Percentiles rank a stretch among this genome's conserved stretches.
phyloP scores from a whole-genome alignment of 1,140 invertebrate species.

The Antheraea pernyi region DNA sequence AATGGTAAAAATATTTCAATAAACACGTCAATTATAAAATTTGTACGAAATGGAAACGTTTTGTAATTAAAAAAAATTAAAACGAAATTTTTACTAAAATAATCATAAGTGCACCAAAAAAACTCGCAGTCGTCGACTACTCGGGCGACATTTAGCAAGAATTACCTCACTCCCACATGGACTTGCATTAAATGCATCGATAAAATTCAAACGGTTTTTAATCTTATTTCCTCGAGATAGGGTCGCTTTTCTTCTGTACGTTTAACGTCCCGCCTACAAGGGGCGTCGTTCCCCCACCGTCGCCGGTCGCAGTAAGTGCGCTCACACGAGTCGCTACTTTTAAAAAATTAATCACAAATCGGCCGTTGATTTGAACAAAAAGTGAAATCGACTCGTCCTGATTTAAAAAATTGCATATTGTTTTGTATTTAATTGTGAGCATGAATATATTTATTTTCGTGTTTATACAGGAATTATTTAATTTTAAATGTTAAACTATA shows the following conservation, averaged over 20 bases:
- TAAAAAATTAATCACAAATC: slow-evolving; percentile 73
- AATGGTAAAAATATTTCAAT: no score
- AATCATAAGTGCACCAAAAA: slow-evolving; percentile 5
- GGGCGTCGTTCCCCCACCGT: slow-evolving; percentile 67
- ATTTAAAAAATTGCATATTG: slow-evolving; percentile 29
- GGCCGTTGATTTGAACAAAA: slow-evolving; percentile 62
- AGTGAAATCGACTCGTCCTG: slow-evolving; percentile 45
- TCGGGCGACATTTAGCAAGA: slow-evolving; percentile 63
- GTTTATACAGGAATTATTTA: background rate
- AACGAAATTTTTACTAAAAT: background rate
- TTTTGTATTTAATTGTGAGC: background rate
- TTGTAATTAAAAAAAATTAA: background rate
- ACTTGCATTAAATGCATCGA: slow-evolving; percentile 62
- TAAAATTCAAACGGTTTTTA: slow-evolving; percentile 11
- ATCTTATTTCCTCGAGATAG: slow-evolving; percentile 18
- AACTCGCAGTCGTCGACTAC: slow-evolving; percentile 23
- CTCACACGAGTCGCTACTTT: slow-evolving; percentile 72
- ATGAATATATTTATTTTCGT: background rate
- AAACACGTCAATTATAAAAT: no score
- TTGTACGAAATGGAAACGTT: background rate
- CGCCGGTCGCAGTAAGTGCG: slow-evolving; percentile 50
- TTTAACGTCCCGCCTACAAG: slow-evolving; percentile 62
- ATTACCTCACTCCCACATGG: slow-evolving; percentile 50
- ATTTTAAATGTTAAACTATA: no score
- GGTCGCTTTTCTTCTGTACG: slow-evolving; percentile 29